Evolutionary conservation across 2,797 vertebrate species (phyloP).

Genomic region (Gallinago nigripennis): DNA sequence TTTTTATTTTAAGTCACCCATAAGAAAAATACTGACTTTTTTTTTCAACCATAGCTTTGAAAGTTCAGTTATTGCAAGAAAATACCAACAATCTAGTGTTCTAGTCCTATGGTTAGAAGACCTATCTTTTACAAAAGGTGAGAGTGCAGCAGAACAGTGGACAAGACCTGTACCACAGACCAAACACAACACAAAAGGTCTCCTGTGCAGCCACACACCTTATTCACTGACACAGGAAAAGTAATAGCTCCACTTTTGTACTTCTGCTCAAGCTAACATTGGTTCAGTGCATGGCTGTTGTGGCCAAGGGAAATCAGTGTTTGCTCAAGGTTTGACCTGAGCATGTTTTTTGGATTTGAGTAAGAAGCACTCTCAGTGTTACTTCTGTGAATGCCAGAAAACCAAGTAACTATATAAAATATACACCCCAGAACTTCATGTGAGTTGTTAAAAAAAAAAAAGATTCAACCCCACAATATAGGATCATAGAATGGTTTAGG

Average conservation of each 20-base stretch:
- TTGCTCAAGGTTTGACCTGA: not conserved
- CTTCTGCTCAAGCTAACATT: not conserved
- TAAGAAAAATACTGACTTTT: not conserved
- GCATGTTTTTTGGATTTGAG: not conserved
- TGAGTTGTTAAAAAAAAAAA: not conserved
- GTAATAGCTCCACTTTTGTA: not conserved
- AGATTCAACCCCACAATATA: not conserved
- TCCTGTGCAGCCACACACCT: not conserved
- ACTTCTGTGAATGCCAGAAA: not conserved
- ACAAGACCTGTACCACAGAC: not conserved
- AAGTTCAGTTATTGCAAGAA: not conserved
- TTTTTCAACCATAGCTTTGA: not conserved
- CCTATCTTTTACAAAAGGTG: not conserved
- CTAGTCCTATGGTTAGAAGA: not conserved
- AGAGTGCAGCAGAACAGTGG: not conserved
- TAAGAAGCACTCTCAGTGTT: not conserved
- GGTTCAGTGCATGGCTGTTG: not conserved
- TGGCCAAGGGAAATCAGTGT: not conserved
- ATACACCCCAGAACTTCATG: fast-evolving
- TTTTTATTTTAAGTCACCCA: not conserved
- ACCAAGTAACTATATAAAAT: not conserved
- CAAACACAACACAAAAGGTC: not conserved
- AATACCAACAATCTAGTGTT: not conserved
- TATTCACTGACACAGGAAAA: not conserved
- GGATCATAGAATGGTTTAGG: not conserved